Conservation (phyloP, 2,113 vertebrate species). For the Xyliphius kryptos region DNA sequence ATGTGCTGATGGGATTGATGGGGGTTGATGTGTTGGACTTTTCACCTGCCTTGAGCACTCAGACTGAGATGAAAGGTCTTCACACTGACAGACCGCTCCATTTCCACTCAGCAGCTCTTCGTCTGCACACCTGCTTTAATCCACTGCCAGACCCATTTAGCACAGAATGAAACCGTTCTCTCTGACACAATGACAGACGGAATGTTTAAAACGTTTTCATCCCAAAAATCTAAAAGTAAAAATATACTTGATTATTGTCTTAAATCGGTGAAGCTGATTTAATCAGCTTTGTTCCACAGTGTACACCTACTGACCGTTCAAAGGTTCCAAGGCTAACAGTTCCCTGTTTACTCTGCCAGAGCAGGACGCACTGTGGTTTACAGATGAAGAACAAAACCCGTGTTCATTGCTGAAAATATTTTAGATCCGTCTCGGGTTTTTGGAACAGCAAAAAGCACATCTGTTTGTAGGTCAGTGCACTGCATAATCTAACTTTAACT, state of each 20-base stretch:
- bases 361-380: neutral
- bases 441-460: constrained; percentile 11
- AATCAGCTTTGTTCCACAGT: neutral
- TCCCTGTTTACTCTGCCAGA: constrained; percentile 6
- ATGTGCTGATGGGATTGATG: no score
- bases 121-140: constrained; percentile 11
- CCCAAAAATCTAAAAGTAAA: no score
- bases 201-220: neutral
- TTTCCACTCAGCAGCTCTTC: neutral
- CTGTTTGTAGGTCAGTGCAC: constrained; percentile 21
- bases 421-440: neutral
- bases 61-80: no score
- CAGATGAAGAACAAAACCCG: neutral
- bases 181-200: constrained; percentile 12
- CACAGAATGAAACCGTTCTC: neutral
- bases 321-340: constrained; percentile 10
- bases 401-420: neutral
- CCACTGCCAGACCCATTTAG: constrained; percentile 1
- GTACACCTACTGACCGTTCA: constrained; percentile 8
- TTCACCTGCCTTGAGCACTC: no score
- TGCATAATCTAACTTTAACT: constrained; percentile 11
- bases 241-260: no score
- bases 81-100: neutral
- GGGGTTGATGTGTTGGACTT: no score
- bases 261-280: no score